Conservation (phyloP, 2,797 vertebrate species). For the Hypotaenidia philippensis region DNA sequence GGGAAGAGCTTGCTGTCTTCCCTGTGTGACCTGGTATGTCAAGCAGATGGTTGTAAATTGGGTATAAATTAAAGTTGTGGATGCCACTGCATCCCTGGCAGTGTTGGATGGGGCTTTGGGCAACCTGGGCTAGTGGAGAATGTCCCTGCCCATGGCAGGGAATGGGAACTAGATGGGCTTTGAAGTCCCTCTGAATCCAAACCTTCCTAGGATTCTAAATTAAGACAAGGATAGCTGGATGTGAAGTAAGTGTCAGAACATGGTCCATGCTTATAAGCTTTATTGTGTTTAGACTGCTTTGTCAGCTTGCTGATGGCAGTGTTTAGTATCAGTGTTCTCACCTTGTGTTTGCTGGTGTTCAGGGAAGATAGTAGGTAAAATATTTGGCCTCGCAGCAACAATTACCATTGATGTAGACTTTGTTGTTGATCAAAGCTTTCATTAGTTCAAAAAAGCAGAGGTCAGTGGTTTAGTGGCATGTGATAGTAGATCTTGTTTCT, state of each 20-base stretch:
- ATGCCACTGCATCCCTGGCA: background rate
- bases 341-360: background rate
- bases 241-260: background rate
- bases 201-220: background rate
- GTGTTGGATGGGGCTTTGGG: background rate
- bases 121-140: background rate
- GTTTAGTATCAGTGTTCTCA: background rate
- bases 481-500: background rate
- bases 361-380: background rate
- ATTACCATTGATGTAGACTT: background rate
- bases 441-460: background rate
- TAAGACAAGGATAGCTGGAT: background rate
- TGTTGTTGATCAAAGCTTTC: background rate
- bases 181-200: background rate
- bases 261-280: background rate
- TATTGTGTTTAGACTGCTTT: background rate
- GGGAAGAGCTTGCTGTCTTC: background rate
- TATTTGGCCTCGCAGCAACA: background rate
- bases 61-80: background rate
- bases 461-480: background rate
- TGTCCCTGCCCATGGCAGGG: fast-evolving
- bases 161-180: fast-evolving
- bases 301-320: background rate
- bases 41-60: fast-evolving
- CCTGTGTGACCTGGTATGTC: background rate